These are phyloP conservation scores for Euwallacea similis DNA, from an alignment of 1,140 invertebrate species.

Conservation along the genomic window DNA sequence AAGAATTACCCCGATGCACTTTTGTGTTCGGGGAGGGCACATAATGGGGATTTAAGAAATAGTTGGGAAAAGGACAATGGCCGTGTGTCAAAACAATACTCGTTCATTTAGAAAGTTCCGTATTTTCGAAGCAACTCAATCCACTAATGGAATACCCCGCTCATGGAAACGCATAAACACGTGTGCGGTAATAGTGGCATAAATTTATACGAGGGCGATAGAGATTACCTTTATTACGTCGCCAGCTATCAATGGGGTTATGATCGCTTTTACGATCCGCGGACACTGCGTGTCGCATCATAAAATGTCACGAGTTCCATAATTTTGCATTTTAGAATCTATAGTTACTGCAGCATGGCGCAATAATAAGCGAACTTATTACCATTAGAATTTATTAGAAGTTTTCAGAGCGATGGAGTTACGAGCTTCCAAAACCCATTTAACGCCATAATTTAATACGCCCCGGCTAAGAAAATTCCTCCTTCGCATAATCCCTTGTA, in stretches of 20 bases:
- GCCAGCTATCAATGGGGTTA: constrained; percentile 16
- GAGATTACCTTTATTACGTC: constrained; percentile 16
- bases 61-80: too few species aligned
- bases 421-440: too few species aligned
- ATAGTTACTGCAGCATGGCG: constrained; percentile 15
- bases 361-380: constrained; percentile 18
- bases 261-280: constrained; percentile 17
- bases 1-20: constrained; percentile 12
- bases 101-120: too few species aligned
- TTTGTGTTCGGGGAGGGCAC: constrained; percentile 4
- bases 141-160: too few species aligned
- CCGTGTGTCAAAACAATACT: too few species aligned
- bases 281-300: constrained; percentile 15
- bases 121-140: too few species aligned
- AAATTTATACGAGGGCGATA: neutral
- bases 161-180: too few species aligned
- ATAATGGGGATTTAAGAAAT: neutral
- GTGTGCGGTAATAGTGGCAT: neutral
- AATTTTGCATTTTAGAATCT: constrained; percentile 18
- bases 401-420: neutral
- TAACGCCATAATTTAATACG: too few species aligned
- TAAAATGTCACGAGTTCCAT: constrained; percentile 12
- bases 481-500: too few species aligned
- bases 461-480: too few species aligned
- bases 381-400: constrained; percentile 8